Evolutionary conservation across 2,888 invertebrate genomes (phyloP).

Genomic region (Hyalella azteca): DNA sequence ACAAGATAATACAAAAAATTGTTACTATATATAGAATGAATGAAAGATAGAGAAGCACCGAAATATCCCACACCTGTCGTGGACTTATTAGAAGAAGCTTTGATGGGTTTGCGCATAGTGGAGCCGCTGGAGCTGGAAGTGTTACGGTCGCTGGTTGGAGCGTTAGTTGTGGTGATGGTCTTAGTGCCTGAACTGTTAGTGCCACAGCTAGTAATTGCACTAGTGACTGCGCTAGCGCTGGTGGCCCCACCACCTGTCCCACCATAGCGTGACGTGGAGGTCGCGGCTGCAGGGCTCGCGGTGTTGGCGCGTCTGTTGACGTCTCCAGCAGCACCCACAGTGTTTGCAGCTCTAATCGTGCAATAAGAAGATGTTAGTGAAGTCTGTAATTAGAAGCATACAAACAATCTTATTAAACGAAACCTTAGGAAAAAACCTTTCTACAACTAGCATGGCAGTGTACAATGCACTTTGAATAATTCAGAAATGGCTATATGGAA

Average conservation of each 20-base stretch:
- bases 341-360: neutral
- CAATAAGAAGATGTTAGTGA: too few species aligned
- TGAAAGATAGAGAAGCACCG: neutral
- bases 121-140: constrained; percentile 55
- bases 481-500: too few species aligned
- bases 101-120: constrained; percentile 45
- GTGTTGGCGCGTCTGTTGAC: constrained; percentile 8
- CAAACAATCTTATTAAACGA: too few species aligned
- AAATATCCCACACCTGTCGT: neutral
- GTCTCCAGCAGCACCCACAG: neutral
- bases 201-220: constrained; percentile 33
- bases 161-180: neutral
- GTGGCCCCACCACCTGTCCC: neutral
- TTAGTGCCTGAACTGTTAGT: constrained; percentile 26
- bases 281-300: constrained; percentile 9
- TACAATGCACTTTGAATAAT: too few species aligned
- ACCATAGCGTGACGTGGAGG: neutral
- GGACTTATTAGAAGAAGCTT: constrained; percentile 29
- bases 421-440: too few species aligned
- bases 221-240: constrained; percentile 19
- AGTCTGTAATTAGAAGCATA: too few species aligned
- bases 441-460: too few species aligned
- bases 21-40: neutral
- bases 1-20: neutral
- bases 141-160: neutral